Base-by-base conservation (phyloP, 2,888 invertebrate genomes). In the Acholoe squamosa region DNA sequence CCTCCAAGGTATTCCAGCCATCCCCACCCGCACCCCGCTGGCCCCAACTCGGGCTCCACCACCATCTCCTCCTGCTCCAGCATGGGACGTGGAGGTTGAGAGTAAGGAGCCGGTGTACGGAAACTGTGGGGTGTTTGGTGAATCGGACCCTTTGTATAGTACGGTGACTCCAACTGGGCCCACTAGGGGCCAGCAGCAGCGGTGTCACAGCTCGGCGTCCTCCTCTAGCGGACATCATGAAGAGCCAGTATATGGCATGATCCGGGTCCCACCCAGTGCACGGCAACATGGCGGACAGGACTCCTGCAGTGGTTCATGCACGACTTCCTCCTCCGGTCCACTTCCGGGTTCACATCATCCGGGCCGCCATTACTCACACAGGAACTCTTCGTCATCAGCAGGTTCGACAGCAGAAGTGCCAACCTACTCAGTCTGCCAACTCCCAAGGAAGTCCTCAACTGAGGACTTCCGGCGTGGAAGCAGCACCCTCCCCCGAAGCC, bases 91-190 rank as follows among this genome's bases (percentile, higher is more conserved):
- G 86, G 86, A 86, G 86, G 56, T 86, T 22, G 54, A 86, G 56
- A 86, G 86, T 54, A 86, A 86, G 56, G 86, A 86, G 56, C 52
- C 86, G 28, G 56, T 86, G 56, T 86, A 86, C 31, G 86, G 86
- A 1, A 86, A 86, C 86, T 86, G 86, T 28, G 86, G 86, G 28
- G 86, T 86, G 56, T 86, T 86, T 28, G 86, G 86, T 19, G 86
- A 86, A 31, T 86, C 86, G 54, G 86, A 86, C 86, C 86, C 86
- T 1, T 22, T 86, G 22, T 86, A 86, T 28, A 86, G 86, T 31
- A 86, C 86, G 3, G 86, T 86, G 25, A 86, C 86, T 12, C 19
- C 28, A 3, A 61, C 19, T 3, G 52, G 54, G 0, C 7, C 28
- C 19, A 61, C 19, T n/a, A 61, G 61, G n/a, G 22, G n/a, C 7